phyloP scores from a whole-genome alignment of 2,797 vertebrate genomes.

The Esox lucius region DNA sequence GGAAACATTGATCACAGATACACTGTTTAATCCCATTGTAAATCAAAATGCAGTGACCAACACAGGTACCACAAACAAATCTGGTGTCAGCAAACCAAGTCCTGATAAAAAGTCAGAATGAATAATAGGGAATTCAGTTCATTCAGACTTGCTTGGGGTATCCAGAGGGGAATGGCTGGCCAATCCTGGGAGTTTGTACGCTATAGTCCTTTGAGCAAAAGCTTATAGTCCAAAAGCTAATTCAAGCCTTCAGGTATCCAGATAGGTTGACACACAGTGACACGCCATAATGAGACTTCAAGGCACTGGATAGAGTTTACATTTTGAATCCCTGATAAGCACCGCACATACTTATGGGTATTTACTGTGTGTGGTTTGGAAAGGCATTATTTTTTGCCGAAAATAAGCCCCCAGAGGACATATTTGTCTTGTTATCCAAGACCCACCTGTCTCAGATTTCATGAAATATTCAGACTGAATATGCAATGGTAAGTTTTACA shows the following conservation, averaged over 20 bases:
- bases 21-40: background rate
- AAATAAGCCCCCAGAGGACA: background rate
- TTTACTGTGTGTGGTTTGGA: background rate
- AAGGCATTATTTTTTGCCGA: background rate
- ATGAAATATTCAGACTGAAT: slow-evolving; percentile 53
- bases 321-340: background rate
- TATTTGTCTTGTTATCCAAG: slow-evolving; percentile 12
- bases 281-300: background rate
- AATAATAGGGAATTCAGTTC: background rate
- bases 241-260: background rate
- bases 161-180: background rate
- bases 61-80: background rate
- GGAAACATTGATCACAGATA: slow-evolving; percentile 15
- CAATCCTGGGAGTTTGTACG: background rate
- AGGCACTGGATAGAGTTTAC: background rate
- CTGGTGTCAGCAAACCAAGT: background rate
- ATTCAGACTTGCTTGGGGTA: background rate
- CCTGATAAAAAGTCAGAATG: background rate
- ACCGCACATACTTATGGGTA: background rate
- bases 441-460: slow-evolving; percentile 25
- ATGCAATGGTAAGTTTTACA: slow-evolving; percentile 34
- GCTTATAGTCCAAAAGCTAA: background rate
- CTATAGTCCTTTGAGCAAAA: background rate
- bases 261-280: background rate
- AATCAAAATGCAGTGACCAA: background rate